These are phyloP conservation scores for Hemicordylus capensis DNA, from an alignment of 2,113 vertebrate species.

Conservation along the genomic window DNA sequence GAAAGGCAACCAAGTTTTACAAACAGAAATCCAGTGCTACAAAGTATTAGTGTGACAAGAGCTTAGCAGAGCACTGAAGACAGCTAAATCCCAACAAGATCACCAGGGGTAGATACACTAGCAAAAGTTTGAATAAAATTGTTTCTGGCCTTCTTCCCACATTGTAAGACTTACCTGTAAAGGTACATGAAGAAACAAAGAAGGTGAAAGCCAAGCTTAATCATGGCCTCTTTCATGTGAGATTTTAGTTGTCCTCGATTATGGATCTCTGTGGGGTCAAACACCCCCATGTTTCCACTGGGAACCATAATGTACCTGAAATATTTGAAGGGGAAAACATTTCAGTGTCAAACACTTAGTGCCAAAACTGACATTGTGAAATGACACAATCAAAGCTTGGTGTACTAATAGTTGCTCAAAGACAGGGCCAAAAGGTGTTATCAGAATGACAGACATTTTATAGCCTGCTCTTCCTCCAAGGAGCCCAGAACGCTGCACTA, in stretches of 20 bases:
- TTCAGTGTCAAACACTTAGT: neutral
- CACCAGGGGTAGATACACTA: conserved; percentile 13
- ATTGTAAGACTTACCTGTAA: conserved; percentile 86
- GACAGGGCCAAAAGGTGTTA: neutral
- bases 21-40: conserved; percentile 16
- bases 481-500: too few relatives aligned
- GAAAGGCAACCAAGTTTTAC: neutral
- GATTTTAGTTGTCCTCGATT: conserved; percentile 96
- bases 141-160: conserved; percentile 17
- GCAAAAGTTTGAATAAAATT: neutral
- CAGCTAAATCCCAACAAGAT: neutral
- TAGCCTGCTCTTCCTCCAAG: too few relatives aligned
- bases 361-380: neutral
- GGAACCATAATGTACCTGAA: conserved; percentile 92
- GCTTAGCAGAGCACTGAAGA: conserved; percentile 31
- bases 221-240: conserved; percentile 99
- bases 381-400: neutral
- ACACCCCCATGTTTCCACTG: conserved; percentile 97
- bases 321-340: conserved; percentile 12
- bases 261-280: conserved; percentile 98
- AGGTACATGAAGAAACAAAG: conserved; percentile 99
- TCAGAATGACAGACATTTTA: neutral
- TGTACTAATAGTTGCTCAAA: neutral
- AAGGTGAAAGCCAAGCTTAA: conserved; percentile 97
- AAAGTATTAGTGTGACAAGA: conserved; percentile 3